A percentile compares a stretch with the other conserved stretches of the same genome.
phyloP scores from a whole-genome alignment of 1,140 invertebrate genomes.

The Penaeus vannamei region DNA sequence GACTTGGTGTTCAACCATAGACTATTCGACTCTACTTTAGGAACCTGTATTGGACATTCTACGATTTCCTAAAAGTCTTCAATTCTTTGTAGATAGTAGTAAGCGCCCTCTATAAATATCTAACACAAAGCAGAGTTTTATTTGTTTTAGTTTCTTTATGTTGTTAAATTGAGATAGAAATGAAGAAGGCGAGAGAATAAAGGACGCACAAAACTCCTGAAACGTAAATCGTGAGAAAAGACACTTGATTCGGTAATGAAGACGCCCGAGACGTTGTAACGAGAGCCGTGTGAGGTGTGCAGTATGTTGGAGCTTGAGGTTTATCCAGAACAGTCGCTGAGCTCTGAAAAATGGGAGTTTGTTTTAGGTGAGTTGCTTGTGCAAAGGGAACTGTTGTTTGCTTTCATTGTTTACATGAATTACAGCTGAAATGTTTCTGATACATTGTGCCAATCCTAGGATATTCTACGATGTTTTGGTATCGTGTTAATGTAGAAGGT shows the following conservation, averaged over 20 bases:
- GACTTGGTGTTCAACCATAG: background rate
- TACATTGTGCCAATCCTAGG: too few relatives aligned
- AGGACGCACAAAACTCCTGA: slow-evolving; percentile 55
- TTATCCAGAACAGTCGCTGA: slow-evolving; percentile 93
- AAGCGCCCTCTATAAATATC: slow-evolving; percentile 46
- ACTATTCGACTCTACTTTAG: background rate
- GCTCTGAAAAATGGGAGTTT: slow-evolving; percentile 98
- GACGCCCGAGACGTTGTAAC: slow-evolving; percentile 54
- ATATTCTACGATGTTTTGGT: too few relatives aligned
- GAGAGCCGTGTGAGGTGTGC: slow-evolving; percentile 44
- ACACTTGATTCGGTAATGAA: slow-evolving; percentile 49
- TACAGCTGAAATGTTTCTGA: too few relatives aligned
- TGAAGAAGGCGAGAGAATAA: slow-evolving; percentile 50
- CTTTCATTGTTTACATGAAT: too few relatives aligned
- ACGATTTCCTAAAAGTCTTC: background rate
- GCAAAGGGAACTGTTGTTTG: too few relatives aligned
- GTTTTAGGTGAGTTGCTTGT: slow-evolving; percentile 84
- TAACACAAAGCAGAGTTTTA: slow-evolving; percentile 13
- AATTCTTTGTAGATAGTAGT: background rate
- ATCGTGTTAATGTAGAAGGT: too few relatives aligned
- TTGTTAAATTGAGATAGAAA: slow-evolving; percentile 65
- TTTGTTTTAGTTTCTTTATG: slow-evolving; percentile 64
- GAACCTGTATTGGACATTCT: background rate
- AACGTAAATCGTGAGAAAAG: slow-evolving; percentile 56
- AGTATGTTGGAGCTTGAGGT: slow-evolving; percentile 95